phyloP scores from a whole-genome alignment of 1,140 invertebrate species.

The Drosophila tristis region DNA sequence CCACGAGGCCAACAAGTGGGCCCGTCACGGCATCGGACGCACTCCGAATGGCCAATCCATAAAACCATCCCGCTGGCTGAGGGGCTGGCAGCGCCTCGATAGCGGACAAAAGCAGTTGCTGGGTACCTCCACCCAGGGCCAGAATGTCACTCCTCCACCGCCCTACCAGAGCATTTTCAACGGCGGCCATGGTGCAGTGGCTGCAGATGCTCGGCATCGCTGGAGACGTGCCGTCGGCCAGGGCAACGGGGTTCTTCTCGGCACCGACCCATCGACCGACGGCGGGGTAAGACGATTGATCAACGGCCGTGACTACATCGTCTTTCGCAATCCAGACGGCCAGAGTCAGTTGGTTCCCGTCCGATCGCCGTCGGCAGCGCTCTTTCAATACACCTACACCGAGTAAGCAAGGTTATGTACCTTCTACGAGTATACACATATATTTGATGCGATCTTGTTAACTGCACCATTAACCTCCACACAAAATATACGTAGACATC shows the following conservation, averaged over 20 bases:
- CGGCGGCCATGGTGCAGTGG: constrained; percentile 10
- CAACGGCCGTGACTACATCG: constrained; percentile 91
- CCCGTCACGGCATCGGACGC: constrained; percentile 62
- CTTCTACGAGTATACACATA: no score
- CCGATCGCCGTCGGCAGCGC: constrained; percentile 88
- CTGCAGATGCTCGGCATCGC: constrained; percentile 23
- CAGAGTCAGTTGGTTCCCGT: constrained; percentile 88
- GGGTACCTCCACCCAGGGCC: constrained; percentile 42
- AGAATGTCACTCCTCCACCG: constrained; percentile 84
- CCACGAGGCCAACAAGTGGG: constrained; percentile 69
- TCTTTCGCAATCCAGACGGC: constrained; percentile 86
- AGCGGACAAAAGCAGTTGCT: constrained; percentile 53
- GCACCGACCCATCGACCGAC: constrained; percentile 19
- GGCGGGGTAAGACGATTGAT: constrained; percentile 85
- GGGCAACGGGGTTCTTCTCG: constrained; percentile 48
- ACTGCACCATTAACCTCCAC: constrained; percentile 8
- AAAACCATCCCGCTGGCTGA: constrained; percentile 64
- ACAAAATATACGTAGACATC: constrained; percentile 28
- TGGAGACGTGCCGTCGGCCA: constrained; percentile 84
- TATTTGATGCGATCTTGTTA: no score
- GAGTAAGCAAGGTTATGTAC: constrained; percentile 51
- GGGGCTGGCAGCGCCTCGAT: constrained; percentile 37
- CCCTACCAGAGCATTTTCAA: constrained; percentile 84
- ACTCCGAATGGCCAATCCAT: constrained; percentile 63
- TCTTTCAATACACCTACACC: constrained; percentile 87